These are phyloP conservation scores for Drosophila sp. DNA, from an alignment of 1,140 invertebrate genomes.

Conservation along the genomic window DNA sequence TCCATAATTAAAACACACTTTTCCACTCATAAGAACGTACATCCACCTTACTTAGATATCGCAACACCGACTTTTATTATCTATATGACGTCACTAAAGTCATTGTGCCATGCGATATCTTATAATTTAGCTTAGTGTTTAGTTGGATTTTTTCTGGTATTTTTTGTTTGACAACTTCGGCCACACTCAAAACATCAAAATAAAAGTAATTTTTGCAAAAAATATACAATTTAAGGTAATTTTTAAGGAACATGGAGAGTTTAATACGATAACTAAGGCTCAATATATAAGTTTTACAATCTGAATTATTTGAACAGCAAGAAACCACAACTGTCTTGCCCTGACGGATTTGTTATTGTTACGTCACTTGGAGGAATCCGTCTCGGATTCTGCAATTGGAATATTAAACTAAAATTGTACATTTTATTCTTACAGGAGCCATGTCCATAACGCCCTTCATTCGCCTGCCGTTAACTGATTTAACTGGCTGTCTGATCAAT, in stretches of 20 bases:
- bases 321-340: not conserved
- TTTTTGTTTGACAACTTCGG: not conserved
- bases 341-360: not conserved
- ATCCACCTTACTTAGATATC: too few relatives aligned
- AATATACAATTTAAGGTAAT: not conserved
- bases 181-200: slow-evolving; percentile 8
- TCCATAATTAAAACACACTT: too few relatives aligned
- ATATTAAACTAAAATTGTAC: not conserved
- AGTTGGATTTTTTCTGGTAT: not conserved
- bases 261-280: not conserved
- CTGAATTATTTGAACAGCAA: not conserved
- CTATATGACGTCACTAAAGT: not conserved
- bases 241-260: not conserved
- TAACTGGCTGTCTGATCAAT: slow-evolving; percentile 86
- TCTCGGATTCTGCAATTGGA: not conserved
- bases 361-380: slow-evolving; percentile 1
- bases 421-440: not conserved
- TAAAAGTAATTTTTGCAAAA: slow-evolving; percentile 3
- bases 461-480: slow-evolving; percentile 87
- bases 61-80: too few relatives aligned
- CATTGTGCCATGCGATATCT: not conserved
- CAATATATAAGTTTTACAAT: not conserved
- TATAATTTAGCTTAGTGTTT: not conserved
- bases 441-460: slow-evolving; percentile 86
- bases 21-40: too few relatives aligned